Evolutionary conservation across 2,113 vertebrate species (phyloP), one percentile per base, ranked within the genome.

Genomic region (Odocoileus virginianus): DNA sequence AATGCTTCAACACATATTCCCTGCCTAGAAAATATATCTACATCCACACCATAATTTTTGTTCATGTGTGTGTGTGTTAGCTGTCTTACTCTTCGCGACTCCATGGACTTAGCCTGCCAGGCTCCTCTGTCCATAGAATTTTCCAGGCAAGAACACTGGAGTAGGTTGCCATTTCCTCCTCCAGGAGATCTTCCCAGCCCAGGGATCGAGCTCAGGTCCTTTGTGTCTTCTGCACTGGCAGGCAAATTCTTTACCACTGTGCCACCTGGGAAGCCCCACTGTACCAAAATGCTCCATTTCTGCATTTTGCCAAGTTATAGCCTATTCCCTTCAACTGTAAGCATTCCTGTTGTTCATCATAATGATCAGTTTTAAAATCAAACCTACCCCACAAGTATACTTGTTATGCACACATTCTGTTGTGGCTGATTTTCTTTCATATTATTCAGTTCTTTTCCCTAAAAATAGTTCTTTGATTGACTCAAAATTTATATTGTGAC

Each of bases 51-150:
- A 40, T 28, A 15, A 50, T 36, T 91, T 82, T 71, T 87, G 58
- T n/a, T 17, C 19, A 8, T 5, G 8, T 36, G n/a, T 67, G 67
- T 67, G 67, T 40, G 67, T 71, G n/a, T 71, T 11, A 36, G n/a
- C 13, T 6, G 0, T 74, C 21, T 74, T 40, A 74, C 0, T 1
- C 5, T 6, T 43, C 2, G 2, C 0, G 1, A 43, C 36, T 9
- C 71, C 71, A 43, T 25, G 21, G 21, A 74, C 6, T 23, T 13
- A 74, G 21, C 21, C 36, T 2, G 36, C 71, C 71, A 74, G 36
- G 21, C n/a, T 6, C 11, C 71, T 74, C 21, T 13, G 21, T 25
- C 71, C 71, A 74, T 25, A 11, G 71, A 23, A 40, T 74, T 74
- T 40, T 25, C 21, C 21, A 43, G 5, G 36, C 11, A 43, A 14